Evolutionary conservation across 2,888 invertebrate species (phyloP).

Genomic region (Panopea generosa): DNA sequence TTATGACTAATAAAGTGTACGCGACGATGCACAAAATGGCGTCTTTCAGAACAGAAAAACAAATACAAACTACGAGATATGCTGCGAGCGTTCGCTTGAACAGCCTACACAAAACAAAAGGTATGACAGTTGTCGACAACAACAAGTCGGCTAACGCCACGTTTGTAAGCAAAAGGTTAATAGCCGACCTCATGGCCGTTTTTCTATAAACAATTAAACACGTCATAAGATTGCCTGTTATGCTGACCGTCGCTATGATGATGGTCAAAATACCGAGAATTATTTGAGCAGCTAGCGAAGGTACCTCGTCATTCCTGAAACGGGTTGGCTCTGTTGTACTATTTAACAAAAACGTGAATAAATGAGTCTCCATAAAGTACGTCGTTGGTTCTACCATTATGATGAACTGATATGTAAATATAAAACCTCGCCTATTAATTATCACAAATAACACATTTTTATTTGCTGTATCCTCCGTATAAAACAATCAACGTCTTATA

Average conservation of each 20-base stretch:
- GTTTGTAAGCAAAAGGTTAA: slow-evolving; percentile 80
- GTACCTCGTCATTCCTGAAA: no score
- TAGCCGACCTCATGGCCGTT: slow-evolving; percentile 80
- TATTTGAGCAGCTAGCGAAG: slow-evolving; percentile 2
- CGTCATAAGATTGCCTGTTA: slow-evolving; percentile 76
- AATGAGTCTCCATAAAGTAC: no score
- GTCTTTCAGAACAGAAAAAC: slow-evolving; percentile 66
- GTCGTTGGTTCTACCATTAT: no score
- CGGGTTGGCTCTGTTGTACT: no score
- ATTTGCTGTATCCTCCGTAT: no score
- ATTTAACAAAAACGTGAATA: no score
- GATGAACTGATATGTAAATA: no score
- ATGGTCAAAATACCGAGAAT: slow-evolving; percentile 28
- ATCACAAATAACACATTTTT: no score
- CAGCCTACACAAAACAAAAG: slow-evolving; percentile 68
- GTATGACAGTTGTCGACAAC: slow-evolving; percentile 70
- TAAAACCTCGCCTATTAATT: no score
- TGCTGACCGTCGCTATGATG: slow-evolving; percentile 54
- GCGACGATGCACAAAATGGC: slow-evolving; percentile 72
- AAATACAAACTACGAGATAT: slow-evolving; percentile 16
- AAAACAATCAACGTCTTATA: no score
- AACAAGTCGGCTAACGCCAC: slow-evolving; percentile 77
- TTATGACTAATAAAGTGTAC: slow-evolving; percentile 75
- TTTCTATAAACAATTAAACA: slow-evolving; percentile 78
- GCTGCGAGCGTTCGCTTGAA: slow-evolving; percentile 18